Evolutionary conservation across 2,797 vertebrate genomes (phyloP).

Genomic region (Alosa sapidissima): DNA sequence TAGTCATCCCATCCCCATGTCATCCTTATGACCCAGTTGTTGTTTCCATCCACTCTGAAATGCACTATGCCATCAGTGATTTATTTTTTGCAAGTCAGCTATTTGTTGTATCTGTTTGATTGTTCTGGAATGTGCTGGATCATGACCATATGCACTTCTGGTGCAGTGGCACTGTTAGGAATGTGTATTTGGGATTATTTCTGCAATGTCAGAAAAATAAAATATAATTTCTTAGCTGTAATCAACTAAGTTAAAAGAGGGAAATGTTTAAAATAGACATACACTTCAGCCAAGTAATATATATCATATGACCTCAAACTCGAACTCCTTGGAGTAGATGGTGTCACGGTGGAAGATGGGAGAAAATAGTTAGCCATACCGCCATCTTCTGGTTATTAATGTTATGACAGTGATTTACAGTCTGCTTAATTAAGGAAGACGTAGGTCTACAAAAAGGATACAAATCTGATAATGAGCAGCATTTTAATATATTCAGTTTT

Average conservation of each 20-base stretch:
- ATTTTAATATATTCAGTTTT: no score
- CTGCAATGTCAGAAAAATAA: background rate
- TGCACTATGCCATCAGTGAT: background rate
- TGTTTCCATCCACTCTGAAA: background rate
- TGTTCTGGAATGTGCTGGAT: background rate
- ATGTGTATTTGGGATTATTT: background rate
- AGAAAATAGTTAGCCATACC: background rate
- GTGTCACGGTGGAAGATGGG: background rate
- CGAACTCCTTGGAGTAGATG: background rate
- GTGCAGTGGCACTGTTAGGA: background rate
- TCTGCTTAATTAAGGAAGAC: no score
- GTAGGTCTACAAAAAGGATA: no score
- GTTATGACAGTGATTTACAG: background rate
- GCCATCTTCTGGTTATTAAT: background rate
- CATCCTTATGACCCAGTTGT: background rate
- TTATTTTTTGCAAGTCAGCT: background rate
- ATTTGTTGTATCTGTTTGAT: background rate
- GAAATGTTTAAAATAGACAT: background rate
- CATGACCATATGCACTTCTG: background rate
- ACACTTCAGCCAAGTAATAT: background rate
- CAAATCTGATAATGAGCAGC: no score
- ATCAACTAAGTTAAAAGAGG: background rate
- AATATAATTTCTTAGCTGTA: background rate
- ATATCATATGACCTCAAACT: conserved; percentile 11
- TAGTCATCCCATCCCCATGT: background rate